Evolutionary conservation across 2,113 vertebrate genomes (phyloP), one percentile per base, ranked within the genome.

Genomic region (Hylia prasina): DNA sequence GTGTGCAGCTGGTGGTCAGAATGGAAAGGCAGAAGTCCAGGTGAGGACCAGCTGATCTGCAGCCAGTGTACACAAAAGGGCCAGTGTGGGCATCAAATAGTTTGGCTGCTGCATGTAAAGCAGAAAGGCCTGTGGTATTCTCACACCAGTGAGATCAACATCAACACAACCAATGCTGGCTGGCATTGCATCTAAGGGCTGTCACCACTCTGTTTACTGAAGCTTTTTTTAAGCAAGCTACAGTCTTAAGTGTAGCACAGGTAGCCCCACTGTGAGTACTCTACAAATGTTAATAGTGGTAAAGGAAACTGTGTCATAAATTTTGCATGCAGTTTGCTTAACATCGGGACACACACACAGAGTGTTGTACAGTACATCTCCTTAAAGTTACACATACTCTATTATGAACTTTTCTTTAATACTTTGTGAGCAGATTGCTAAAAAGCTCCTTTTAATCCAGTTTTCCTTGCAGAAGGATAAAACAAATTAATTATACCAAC

Each of bases 401-500:
- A 5, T 40, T 61, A 10, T 15, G 10, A 35, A 42, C 15, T 50
- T 77, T 39, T 28, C 27, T 28, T 50, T 28, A 4, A 3, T 19
- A 31, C 9, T 56, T 78, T 44, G 7, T 5, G 16, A 64, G 16
- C 3, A 60, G 57, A 54, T 39, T 0, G 0, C 28, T 76, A 40
- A 51, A 48, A 24, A 48, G 2, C 7, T 73, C 27, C 6, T 70
- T 90, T 71, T 21, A 68, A 68, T 19, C 24, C 3, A n/a, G 4
- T 64, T 69, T 48, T 76, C 15, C 25, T 65, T 40, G 37, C 22
- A 76, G 37, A 47, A 69, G 30, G 14, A 63, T 47, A 70, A 92
- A 82, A 72, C 2, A 40, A 77, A 44, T 63, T 42, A 54, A 5
- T 58, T 76, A 68, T 18, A 51, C 10, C 9, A 40, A 42, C 3